Evolutionary conservation across 2,113 vertebrate species (phyloP).

Genomic region (Clupea harengus): DNA sequence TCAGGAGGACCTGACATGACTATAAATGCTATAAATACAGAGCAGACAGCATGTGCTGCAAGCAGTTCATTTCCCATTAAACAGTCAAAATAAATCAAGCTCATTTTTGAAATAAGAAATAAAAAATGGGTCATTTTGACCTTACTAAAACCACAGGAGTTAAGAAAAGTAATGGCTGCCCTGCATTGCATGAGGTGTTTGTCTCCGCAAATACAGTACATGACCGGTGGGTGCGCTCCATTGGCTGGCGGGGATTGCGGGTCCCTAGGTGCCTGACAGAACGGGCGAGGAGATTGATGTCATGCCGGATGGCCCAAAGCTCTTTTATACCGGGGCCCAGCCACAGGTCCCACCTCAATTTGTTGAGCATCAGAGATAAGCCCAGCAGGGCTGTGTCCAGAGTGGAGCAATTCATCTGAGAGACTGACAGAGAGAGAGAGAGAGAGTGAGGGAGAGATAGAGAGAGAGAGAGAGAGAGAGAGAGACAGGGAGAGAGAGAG

Average conservation of each 20-base stretch:
- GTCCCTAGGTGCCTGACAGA: constrained; percentile 31
- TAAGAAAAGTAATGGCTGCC: not conserved
- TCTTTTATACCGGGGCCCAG: constrained; percentile 60
- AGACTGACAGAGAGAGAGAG: constrained; percentile 6
- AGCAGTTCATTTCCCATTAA: not conserved
- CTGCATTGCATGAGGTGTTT: not conserved
- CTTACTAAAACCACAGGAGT: not conserved
- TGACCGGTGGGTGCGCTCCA: not conserved
- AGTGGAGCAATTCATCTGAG: constrained; percentile 59
- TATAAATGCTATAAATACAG: not conserved
- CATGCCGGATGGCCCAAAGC: constrained; percentile 57
- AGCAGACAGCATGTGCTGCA: not conserved
- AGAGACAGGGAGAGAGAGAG: not conserved
- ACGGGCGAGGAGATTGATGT: constrained; percentile 61
- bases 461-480: not conserved
- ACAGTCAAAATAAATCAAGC: not conserved
- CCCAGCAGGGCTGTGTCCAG: constrained; percentile 47
- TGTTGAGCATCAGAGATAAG: constrained; percentile 59
- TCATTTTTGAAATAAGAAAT: not conserved
- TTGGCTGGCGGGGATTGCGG: not conserved
- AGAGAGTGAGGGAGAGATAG: not conserved
- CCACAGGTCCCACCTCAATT: constrained; percentile 71
- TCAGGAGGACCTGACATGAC: not conserved
- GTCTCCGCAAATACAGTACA: not conserved
- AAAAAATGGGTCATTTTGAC: not conserved